phyloP scores from a whole-genome alignment of 2,113 vertebrate species.

The Cyprinus carpio region DNA sequence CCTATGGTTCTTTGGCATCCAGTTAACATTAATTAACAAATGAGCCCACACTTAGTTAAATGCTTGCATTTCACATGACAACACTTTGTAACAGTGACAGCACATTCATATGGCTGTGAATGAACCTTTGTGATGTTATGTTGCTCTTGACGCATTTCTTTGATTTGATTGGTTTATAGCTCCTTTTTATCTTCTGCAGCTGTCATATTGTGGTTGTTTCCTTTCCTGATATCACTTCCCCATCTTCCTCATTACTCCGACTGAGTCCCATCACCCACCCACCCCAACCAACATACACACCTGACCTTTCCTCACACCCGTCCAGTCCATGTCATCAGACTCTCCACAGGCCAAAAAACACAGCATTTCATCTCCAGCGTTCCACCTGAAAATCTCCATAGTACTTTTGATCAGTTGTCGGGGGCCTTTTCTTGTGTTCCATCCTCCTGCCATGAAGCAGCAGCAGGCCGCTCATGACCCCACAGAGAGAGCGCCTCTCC shows the following conservation, averaged over 20 bases:
- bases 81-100: background rate
- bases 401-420: conserved; percentile 54
- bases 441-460: conserved; percentile 50
- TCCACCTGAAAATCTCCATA: conserved; percentile 19
- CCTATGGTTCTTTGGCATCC: background rate
- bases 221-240: conserved; percentile 20
- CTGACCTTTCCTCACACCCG: conserved; percentile 19
- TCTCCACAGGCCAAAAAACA: conserved; percentile 31
- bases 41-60: background rate
- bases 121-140: conserved; percentile 33
- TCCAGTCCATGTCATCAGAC: conserved; percentile 6
- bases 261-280: background rate
- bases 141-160: conserved; percentile 1
- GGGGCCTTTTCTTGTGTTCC: background rate
- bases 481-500: conserved; percentile 59
- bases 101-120: background rate
- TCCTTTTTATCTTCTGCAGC: conserved; percentile 22
- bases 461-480: conserved; percentile 65
- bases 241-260: background rate
- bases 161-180: conserved; percentile 27
- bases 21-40: conserved; percentile 1
- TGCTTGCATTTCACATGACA: background rate
- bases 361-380: conserved; percentile 10
- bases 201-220: conserved; percentile 34
- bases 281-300: background rate